Evolutionary conservation across 2,113 vertebrate species (phyloP).

Genomic region (Phaethon lepturus): DNA sequence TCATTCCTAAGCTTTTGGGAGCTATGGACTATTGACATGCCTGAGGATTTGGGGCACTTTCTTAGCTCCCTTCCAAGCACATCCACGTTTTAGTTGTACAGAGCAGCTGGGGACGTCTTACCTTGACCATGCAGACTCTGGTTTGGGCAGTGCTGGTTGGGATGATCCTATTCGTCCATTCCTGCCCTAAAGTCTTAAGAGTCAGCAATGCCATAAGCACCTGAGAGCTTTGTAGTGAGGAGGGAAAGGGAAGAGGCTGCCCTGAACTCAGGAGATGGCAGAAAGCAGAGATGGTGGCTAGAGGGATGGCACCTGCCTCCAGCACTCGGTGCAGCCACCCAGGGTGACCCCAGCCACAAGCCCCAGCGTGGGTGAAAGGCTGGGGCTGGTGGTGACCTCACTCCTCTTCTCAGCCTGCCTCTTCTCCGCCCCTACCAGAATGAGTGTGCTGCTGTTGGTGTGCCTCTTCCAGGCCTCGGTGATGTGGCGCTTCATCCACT

Average conservation of each 20-base stretch:
- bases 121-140: not conserved
- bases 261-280: not conserved
- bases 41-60: not conserved
- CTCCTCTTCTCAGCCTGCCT: conserved; percentile 42
- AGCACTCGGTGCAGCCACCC: fast-evolving
- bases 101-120: fast-evolving
- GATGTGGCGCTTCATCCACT: conserved; percentile 97
- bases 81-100: not conserved
- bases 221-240: not conserved
- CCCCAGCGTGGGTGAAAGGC: fast-evolving
- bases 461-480: conserved; percentile 94
- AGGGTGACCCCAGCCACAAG: fast-evolving
- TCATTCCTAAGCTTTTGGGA: not conserved
- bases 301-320: fast-evolving
- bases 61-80: not conserved
- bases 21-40: not conserved
- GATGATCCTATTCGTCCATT: not conserved
- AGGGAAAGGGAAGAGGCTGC: not conserved
- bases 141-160: not conserved
- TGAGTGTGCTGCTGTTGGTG: conserved; percentile 88
- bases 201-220: not conserved
- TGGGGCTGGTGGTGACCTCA: not conserved
- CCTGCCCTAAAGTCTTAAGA: not conserved
- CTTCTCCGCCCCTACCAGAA: conserved; percentile 76
- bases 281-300: not conserved